Conservation (phyloP, 2,888 invertebrate species). For the Portevinia maculata region DNA sequence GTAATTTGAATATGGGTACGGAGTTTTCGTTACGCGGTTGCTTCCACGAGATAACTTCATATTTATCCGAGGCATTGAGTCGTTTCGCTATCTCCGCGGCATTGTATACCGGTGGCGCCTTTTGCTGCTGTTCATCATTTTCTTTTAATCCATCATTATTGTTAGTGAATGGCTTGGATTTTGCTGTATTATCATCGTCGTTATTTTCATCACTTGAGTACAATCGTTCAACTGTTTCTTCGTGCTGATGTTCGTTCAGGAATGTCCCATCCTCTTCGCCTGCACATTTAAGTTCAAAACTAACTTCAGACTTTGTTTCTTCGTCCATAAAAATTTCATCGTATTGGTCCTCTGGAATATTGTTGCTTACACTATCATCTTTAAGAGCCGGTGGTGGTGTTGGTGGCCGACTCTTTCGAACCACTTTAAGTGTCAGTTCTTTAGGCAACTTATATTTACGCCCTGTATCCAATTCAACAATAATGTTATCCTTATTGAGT, state of each 20-base stretch:
- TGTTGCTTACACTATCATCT: neutral
- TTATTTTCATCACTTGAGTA: neutral
- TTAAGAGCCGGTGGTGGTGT: neutral
- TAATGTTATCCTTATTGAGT: conserved; percentile 52
- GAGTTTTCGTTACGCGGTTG: conserved; percentile 41
- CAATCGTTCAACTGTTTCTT: conserved; percentile 9
- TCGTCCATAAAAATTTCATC: conserved; percentile 30
- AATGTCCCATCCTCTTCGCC: conserved; percentile 27
- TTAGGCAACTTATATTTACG: conserved; percentile 64
- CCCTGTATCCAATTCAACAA: conserved; percentile 54
- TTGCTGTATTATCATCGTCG: neutral
- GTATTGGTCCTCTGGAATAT: neutral
- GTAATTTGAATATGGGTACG: conserved; percentile 59
- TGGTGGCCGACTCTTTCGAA: conserved; percentile 29
- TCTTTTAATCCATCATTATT: conserved; percentile 25
- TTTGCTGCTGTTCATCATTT: neutral
- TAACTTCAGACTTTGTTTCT: conserved; percentile 68
- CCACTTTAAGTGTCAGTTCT: conserved; percentile 54
- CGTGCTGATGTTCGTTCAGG: neutral
- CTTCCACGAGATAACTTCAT: conserved; percentile 62
- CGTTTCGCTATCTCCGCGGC: conserved; percentile 53
- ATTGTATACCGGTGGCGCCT: conserved; percentile 10
- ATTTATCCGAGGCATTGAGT: conserved; percentile 55
- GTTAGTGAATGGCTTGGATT: neutral
- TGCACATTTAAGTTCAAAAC: conserved; percentile 5